A percentile compares a stretch with the other conserved stretches of the same genome.
Evolutionary conservation across 2,888 invertebrate species (phyloP).

Genomic region (Tiliacea citrago): DNA sequence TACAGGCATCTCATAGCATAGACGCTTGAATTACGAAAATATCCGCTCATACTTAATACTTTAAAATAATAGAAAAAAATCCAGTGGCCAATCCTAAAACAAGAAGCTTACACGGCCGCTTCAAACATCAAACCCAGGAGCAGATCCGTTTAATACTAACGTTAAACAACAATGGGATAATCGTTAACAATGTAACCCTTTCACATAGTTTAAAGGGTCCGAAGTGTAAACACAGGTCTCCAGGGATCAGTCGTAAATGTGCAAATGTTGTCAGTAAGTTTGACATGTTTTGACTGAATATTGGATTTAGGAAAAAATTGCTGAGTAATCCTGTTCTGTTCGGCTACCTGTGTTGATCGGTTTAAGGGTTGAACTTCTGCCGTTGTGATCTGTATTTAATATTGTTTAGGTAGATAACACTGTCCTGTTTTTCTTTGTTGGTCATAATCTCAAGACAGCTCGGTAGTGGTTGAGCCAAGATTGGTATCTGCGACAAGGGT

Average conservation of each 20-base stretch:
- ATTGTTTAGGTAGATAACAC: background rate
- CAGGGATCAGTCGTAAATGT: conserved; percentile 76
- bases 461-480: background rate
- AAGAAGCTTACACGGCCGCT: conserved; percentile 1
- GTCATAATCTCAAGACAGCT: background rate
- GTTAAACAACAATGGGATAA: conserved; percentile 66
- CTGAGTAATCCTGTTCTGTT: conserved; percentile 80
- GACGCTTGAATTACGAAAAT: too few species aligned
- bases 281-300: conserved; percentile 88
- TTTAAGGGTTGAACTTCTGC: conserved; percentile 32
- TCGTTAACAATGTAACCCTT: conserved; percentile 80
- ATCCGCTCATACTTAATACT: background rate
- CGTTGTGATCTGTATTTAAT: background rate
- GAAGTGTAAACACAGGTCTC: conserved; percentile 77
- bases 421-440: background rate
- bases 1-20: too few species aligned
- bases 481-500: background rate
- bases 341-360: conserved; percentile 78
- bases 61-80: background rate
- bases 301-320: conserved; percentile 78
- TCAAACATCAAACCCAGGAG: conserved; percentile 18
- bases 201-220: conserved; percentile 74
- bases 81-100: background rate
- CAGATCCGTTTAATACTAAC: conserved; percentile 68
- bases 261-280: conserved; percentile 82